Percentiles rank a stretch among this genome's conserved stretches.
These are phyloP conservation scores for Microtus pennsylvanicus DNA, from an alignment of 2,113 vertebrate genomes.

Conservation along the genomic window DNA sequence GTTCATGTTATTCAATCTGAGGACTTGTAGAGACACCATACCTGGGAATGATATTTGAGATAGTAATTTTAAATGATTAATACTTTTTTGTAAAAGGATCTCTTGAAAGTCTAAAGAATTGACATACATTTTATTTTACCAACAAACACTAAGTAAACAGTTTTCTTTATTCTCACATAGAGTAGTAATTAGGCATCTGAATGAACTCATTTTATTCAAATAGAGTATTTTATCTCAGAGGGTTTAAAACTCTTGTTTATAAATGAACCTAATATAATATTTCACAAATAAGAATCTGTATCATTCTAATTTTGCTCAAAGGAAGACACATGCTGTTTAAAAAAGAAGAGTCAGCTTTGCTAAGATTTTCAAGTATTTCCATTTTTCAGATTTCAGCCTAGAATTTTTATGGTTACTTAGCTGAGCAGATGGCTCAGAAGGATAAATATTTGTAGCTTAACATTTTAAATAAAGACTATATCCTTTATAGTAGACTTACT, in stretches of 20 bases:
- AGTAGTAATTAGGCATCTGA: not conserved
- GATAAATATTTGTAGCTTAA: slow-evolving; percentile 78
- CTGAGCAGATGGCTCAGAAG: slow-evolving; percentile 67
- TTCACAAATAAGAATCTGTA: slow-evolving; percentile 35
- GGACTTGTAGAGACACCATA: not conserved
- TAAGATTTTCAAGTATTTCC: slow-evolving; percentile 69
- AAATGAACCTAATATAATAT: slow-evolving; percentile 24
- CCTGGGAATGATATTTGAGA: not conserved
- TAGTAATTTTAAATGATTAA: slow-evolving; percentile 50
- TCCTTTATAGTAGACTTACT: slow-evolving; percentile 68
- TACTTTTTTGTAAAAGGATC: not conserved
- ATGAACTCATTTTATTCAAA: slow-evolving; percentile 8
- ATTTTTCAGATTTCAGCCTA: slow-evolving; percentile 59
- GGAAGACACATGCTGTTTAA: slow-evolving; percentile 22
- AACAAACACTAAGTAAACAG: not conserved
- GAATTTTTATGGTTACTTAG: slow-evolving; percentile 64
- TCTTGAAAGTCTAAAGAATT: not conserved
- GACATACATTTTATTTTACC: not conserved
- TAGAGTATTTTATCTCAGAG: not conserved
- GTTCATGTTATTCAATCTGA: too few species aligned
- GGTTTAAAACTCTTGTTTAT: slow-evolving; percentile 9
- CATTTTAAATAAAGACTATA: slow-evolving; percentile 73
- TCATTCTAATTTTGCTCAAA: slow-evolving; percentile 49
- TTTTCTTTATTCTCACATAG: not conserved
- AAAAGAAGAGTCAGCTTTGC: slow-evolving; percentile 47